phyloP scores from a whole-genome alignment of 2,797 vertebrate species.

The Sardinella longiceps region DNA sequence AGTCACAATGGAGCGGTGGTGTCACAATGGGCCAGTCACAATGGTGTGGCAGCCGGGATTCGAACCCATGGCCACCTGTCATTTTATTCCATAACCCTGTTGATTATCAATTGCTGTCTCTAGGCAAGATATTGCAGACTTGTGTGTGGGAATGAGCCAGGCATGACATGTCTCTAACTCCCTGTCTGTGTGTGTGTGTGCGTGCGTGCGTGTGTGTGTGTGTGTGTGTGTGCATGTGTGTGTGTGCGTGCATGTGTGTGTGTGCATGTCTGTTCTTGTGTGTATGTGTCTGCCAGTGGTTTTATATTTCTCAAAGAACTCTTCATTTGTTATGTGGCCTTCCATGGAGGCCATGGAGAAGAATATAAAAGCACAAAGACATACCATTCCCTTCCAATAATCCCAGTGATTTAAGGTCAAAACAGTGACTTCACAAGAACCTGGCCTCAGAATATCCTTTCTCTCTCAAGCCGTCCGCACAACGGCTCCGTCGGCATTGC shows the following conservation, averaged over 20 bases:
- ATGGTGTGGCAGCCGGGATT: too few relatives aligned
- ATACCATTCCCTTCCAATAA: slow-evolving; percentile 64
- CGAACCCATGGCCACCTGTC: too few relatives aligned
- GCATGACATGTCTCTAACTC: neutral
- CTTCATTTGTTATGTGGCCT: slow-evolving; percentile 27
- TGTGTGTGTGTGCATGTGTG: neutral
- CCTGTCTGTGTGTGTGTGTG: neutral
- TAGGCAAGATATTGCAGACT: neutral
- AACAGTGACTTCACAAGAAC: slow-evolving; percentile 35
- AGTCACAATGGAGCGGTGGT: too few relatives aligned
- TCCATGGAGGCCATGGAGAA: slow-evolving; percentile 61
- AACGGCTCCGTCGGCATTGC: too few relatives aligned
- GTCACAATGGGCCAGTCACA: too few relatives aligned
- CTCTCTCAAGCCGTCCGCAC: too few relatives aligned
- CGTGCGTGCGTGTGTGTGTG: neutral
- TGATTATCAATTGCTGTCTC: too few relatives aligned
- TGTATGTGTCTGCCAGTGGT: neutral
- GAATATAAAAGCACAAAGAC: slow-evolving; percentile 62
- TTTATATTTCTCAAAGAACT: neutral
- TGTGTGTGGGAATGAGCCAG: neutral
- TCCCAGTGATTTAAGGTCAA: slow-evolving; percentile 59
- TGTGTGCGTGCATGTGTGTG: neutral
- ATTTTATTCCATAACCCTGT: too few relatives aligned
- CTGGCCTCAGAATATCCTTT: neutral
- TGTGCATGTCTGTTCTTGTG: neutral